Conservation (phyloP, 2,888 invertebrate genomes). For the Tachina fera region DNA sequence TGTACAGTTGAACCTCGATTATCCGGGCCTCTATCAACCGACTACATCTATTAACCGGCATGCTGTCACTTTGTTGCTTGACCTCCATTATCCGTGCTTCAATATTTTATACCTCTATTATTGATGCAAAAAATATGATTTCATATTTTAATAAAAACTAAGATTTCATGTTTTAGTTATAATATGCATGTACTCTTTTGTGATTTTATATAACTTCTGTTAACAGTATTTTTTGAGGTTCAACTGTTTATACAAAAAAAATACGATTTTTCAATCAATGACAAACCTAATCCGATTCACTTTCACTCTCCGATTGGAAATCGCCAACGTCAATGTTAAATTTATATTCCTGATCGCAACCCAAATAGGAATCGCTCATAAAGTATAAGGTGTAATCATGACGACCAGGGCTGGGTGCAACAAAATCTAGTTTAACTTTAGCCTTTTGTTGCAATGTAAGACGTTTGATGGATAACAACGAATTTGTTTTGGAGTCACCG, state of each 20-base stretch:
- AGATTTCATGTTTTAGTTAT: too few relatives aligned
- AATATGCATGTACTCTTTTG: too few relatives aligned
- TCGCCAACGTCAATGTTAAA: slow-evolving; percentile 93
- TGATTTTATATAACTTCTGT: too few relatives aligned
- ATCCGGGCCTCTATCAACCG: too few relatives aligned
- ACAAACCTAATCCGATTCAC: slow-evolving; percentile 84
- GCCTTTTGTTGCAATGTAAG: slow-evolving; percentile 97
- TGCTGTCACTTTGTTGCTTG: too few relatives aligned
- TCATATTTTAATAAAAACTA: too few relatives aligned
- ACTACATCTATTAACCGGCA: too few relatives aligned
- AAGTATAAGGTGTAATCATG: slow-evolving; percentile 98
- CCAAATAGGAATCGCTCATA: slow-evolving; percentile 99
- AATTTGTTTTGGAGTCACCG: slow-evolving; percentile 97
- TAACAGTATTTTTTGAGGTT: too few relatives aligned
- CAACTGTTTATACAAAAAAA: neutral
- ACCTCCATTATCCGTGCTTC: too few relatives aligned
- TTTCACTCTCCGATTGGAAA: slow-evolving; percentile 86
- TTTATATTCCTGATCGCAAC: slow-evolving; percentile 99
- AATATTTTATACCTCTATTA: too few relatives aligned
- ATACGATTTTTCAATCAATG: neutral
- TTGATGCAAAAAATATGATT: too few relatives aligned
- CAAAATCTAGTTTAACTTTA: slow-evolving; percentile 89
- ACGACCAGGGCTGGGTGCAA: slow-evolving; percentile 94
- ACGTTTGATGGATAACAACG: slow-evolving; percentile 97
- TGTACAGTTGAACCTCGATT: neutral